phyloP scores from a whole-genome alignment of 2,113 vertebrate species.

The Poeciliopsis turrubarensis region DNA sequence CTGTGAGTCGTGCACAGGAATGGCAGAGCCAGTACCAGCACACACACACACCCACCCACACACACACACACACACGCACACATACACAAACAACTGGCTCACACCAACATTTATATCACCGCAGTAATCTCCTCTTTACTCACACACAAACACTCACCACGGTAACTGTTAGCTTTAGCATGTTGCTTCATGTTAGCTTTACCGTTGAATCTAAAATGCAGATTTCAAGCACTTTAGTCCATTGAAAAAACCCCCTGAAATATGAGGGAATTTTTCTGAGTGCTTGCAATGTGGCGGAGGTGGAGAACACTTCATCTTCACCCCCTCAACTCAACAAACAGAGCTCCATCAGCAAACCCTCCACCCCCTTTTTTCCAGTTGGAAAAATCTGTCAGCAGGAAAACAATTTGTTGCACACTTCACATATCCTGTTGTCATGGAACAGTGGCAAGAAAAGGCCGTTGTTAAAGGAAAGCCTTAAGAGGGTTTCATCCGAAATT shows the following conservation, averaged over 20 bases:
- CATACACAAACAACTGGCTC: constrained; percentile 24
- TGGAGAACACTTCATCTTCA: constrained; percentile 38
- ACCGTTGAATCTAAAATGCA: neutral
- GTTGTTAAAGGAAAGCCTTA: no score
- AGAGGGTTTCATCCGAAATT: no score
- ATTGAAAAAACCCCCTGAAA: constrained; percentile 75
- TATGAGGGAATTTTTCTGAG: constrained; percentile 29
- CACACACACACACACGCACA: neutral
- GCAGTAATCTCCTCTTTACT: constrained; percentile 10
- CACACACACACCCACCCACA: constrained; percentile 8
- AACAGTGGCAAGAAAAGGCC: no score
- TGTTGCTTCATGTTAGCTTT: constrained; percentile 29
- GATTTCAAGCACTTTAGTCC: constrained; percentile 65
- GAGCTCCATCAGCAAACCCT: neutral
- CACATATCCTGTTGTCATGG: no score
- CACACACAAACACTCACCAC: constrained; percentile 1
- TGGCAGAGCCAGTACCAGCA: constrained; percentile 13
- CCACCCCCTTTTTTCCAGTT: constrained; percentile 1
- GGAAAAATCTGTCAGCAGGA: no score
- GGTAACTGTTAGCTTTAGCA: constrained; percentile 39
- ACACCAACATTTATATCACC: constrained; percentile 7
- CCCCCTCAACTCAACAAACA: neutral
- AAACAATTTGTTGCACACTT: no score
- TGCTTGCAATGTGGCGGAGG: neutral
- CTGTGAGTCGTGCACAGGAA: constrained; percentile 62